Conservation (phyloP, 2,797 vertebrate genomes). For the Eulemur coronatus region DNA sequence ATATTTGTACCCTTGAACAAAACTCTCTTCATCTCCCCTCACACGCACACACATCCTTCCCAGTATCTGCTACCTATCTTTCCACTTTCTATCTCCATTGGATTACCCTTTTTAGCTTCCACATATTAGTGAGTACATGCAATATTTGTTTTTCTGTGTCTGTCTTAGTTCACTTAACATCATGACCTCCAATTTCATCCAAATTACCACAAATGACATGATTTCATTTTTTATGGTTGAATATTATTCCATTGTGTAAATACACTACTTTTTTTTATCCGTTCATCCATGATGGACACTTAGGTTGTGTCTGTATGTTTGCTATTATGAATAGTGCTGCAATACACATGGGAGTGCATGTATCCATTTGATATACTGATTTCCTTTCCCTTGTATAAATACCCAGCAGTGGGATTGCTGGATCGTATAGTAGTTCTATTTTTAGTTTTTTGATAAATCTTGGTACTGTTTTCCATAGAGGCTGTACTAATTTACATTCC, state of each 20-base stretch:
- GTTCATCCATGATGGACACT: not conserved
- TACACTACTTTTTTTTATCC: not conserved
- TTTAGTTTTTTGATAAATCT: not conserved
- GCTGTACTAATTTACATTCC: not conserved
- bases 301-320: not conserved
- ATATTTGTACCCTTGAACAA: not conserved
- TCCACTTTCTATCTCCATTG: not conserved
- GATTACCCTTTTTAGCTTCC: not conserved
- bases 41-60: not conserved
- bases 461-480: not conserved
- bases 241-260: not conserved
- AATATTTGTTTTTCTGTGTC: not conserved
- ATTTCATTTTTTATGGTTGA: not conserved
- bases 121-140: not conserved
- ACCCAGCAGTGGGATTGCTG: not conserved
- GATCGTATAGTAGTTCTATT: not conserved
- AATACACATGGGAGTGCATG: not conserved
- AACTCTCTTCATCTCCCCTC: not conserved
- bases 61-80: not conserved
- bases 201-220: not conserved
- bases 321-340: not conserved
- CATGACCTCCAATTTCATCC: not conserved
- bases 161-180: not conserved
- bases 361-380: not conserved
- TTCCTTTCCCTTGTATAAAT: not conserved